Conservation (phyloP, 2,888 invertebrate species). For the Spatulosminthurus flaviceps region DNA sequence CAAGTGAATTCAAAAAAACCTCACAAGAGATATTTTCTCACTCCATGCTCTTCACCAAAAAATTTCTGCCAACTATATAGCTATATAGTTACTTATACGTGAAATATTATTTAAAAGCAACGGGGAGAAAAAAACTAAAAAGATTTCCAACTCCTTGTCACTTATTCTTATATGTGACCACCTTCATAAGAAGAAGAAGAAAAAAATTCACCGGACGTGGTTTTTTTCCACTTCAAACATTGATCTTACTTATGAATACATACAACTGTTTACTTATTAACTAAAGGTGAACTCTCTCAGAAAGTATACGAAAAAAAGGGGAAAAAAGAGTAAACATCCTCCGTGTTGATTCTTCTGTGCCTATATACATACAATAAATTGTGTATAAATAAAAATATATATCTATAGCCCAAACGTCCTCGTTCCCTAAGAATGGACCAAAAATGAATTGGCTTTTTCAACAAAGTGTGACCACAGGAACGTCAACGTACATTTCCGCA, state of each 20-base stretch:
- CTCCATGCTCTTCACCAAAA: too few relatives aligned
- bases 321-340: neutral
- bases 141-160: neutral
- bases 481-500: constrained; percentile 53
- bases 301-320: too few relatives aligned
- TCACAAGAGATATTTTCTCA: too few relatives aligned
- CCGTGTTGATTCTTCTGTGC: too few relatives aligned
- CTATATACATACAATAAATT: too few relatives aligned
- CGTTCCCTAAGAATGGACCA: constrained; percentile 54
- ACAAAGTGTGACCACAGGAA: constrained; percentile 50
- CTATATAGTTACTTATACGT: too few relatives aligned
- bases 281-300: neutral
- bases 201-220: constrained; percentile 1
- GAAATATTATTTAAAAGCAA: too few relatives aligned
- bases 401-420: neutral
- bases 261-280: neutral
- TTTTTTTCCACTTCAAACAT: constrained; percentile 8
- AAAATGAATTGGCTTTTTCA: constrained; percentile 58
- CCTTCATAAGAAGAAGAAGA: neutral
- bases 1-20: too few relatives aligned
- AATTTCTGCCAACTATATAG: too few relatives aligned
- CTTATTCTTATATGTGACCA: neutral
- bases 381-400: neutral
- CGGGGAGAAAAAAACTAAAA: too few relatives aligned
- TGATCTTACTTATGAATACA: neutral